These are phyloP conservation scores for Plebejus melissa DNA, from an alignment of 2,888 invertebrate genomes.

Conservation along the genomic window DNA sequence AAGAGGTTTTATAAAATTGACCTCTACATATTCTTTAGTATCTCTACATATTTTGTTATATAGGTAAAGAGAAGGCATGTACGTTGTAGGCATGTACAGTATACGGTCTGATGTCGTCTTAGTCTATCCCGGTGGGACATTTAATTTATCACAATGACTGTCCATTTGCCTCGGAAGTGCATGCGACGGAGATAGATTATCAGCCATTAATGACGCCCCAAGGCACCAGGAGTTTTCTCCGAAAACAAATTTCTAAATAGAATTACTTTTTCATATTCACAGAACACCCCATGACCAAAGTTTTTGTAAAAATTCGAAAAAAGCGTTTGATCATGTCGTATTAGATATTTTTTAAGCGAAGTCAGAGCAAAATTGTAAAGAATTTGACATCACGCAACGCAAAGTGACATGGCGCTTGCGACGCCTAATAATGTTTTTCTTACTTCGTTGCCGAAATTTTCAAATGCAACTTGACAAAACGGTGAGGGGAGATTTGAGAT, in stretches of 20 bases:
- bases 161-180: slow-evolving; percentile 44
- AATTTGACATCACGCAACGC: no score
- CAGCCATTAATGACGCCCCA: slow-evolving; percentile 46
- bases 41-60: background rate
- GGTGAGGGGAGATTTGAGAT: background rate
- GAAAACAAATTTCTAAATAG: slow-evolving; percentile 5
- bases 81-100: background rate
- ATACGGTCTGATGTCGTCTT: slow-evolving; percentile 19
- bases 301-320: background rate
- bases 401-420: no score
- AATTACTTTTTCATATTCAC: background rate
- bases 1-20: no score
- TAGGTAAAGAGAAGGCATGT: background rate
- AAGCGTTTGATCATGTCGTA: background rate
- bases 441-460: no score
- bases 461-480: no score
- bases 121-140: slow-evolving; percentile 32
- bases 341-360: background rate
- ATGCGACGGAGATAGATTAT: slow-evolving; percentile 54
- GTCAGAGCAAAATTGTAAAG: background rate
- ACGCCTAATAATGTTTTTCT: background rate
- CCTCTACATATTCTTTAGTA: no score
- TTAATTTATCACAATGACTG: slow-evolving; percentile 36
- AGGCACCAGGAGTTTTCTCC: slow-evolving; percentile 28
- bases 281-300: background rate